Conservation (phyloP, 2,113 vertebrate genomes). For the Galemys pyrenaicus region DNA sequence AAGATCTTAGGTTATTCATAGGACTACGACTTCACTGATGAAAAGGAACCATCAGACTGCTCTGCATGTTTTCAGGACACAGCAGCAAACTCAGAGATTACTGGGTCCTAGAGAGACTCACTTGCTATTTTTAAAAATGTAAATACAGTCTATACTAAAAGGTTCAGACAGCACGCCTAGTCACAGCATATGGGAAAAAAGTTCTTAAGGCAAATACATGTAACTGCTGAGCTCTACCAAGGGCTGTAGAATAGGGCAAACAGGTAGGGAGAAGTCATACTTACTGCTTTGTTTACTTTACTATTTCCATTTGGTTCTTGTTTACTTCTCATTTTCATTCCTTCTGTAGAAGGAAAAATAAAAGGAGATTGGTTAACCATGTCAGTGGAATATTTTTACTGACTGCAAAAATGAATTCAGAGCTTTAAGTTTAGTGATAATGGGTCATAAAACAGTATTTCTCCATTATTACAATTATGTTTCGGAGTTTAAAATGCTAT, state of each 20-base stretch:
- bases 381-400: neutral
- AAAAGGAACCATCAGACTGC: constrained; percentile 13
- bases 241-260: neutral
- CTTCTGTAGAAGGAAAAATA: constrained; percentile 84
- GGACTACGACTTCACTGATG: neutral
- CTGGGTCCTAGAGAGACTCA: neutral
- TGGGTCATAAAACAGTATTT: constrained; percentile 23
- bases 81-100: constrained; percentile 31
- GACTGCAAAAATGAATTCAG: neutral
- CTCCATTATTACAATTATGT: constrained; percentile 1
- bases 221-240: neutral
- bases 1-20: neutral
- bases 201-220: neutral
- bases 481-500: constrained; percentile 25
- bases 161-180: constrained; percentile 15
- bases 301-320: constrained; percentile 92
- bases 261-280: constrained; percentile 62
- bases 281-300: constrained; percentile 93
- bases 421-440: constrained; percentile 23
- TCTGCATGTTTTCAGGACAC: neutral
- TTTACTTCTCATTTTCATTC: constrained; percentile 98
- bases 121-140: neutral
- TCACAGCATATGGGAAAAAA: neutral
- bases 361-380: neutral
- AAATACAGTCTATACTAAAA: neutral